phyloP scores from a whole-genome alignment of 1,140 invertebrate genomes.

The Ceratitis capitata region DNA sequence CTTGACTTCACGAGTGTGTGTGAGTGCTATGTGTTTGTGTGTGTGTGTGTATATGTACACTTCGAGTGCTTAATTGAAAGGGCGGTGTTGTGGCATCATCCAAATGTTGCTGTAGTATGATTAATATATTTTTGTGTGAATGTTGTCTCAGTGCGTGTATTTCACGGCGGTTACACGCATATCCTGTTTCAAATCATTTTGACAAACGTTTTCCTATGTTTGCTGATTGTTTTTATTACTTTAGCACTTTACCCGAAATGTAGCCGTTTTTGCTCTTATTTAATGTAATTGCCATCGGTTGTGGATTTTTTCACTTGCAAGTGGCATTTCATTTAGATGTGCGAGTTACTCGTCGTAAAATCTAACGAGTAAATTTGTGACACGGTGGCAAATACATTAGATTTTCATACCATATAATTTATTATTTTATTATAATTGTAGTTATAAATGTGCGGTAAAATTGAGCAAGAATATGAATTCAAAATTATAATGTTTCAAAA shows the following conservation, averaged over 20 bases:
- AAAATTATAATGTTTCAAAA: not conserved
- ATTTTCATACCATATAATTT: constrained; percentile 26
- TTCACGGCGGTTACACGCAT: constrained; percentile 61
- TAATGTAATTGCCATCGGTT: constrained; percentile 63
- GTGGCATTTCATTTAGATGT: not conserved
- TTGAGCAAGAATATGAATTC: not conserved
- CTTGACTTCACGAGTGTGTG: constrained; percentile 21
- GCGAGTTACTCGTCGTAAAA: not conserved
- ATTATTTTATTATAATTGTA: not conserved
- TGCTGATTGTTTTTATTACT: constrained; percentile 32
- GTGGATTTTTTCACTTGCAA: not conserved
- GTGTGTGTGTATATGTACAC: too few relatives aligned
- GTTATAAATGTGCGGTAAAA: not conserved
- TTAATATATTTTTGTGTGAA: not conserved
- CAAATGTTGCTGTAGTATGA: not conserved
- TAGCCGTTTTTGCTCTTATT: constrained; percentile 50
- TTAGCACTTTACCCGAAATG: constrained; percentile 25
- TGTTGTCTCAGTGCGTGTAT: not conserved
- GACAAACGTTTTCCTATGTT: constrained; percentile 47
- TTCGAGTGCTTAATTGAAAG: constrained; percentile 65
- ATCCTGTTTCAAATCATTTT: constrained; percentile 64
- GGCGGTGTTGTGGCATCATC: constrained; percentile 54
- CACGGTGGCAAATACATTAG: not conserved
- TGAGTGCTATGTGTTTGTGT: not conserved
- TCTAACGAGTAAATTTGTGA: not conserved